A percentile compares a stretch with the other conserved stretches of the same genome.
Conservation (phyloP, 2,797 vertebrate species). For the Gymnoscopelus microlampas region DNA sequence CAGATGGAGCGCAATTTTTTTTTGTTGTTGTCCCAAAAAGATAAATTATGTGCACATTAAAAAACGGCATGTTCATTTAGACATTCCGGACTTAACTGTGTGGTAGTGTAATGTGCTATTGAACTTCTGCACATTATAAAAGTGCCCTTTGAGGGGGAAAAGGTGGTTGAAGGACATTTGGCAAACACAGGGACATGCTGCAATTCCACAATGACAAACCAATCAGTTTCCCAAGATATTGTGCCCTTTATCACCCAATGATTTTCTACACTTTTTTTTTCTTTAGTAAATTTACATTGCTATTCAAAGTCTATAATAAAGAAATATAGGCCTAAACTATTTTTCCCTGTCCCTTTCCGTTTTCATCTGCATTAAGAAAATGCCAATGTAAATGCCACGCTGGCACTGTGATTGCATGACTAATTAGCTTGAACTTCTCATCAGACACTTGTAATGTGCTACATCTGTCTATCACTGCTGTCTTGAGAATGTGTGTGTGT, state of each 20-base stretch:
- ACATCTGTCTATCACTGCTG: slow-evolving; percentile 5
- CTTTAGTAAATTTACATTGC: no score
- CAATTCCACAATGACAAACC: no score
- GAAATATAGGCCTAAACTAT: no score
- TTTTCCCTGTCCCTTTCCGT: no score
- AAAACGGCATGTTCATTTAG: no score
- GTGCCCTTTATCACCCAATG: no score
- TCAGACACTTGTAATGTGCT: slow-evolving; percentile 22
- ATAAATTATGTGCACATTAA: slow-evolving; percentile 19
- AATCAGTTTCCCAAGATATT: no score
- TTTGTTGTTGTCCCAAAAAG: slow-evolving; percentile 36
- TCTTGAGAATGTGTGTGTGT: neutral
- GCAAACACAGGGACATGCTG: no score
- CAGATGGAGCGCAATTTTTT: no score
- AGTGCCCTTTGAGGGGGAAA: slow-evolving; percentile 44
- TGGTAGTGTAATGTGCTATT: slow-evolving; percentile 29
- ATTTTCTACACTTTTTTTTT: no score
- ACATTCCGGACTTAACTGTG: no score
- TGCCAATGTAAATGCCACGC: neutral
- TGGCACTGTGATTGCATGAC: neutral
- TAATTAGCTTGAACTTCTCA: slow-evolving; percentile 19
- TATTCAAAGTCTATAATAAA: no score
- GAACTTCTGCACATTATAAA: slow-evolving; percentile 40
- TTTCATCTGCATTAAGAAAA: slow-evolving; percentile 8
- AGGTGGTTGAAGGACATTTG: slow-evolving; percentile 14